A percentile compares a stretch with the other conserved stretches of the same genome.
Conservation (phyloP, 2,113 vertebrate species). For the Grammomys dolichurus region DNA sequence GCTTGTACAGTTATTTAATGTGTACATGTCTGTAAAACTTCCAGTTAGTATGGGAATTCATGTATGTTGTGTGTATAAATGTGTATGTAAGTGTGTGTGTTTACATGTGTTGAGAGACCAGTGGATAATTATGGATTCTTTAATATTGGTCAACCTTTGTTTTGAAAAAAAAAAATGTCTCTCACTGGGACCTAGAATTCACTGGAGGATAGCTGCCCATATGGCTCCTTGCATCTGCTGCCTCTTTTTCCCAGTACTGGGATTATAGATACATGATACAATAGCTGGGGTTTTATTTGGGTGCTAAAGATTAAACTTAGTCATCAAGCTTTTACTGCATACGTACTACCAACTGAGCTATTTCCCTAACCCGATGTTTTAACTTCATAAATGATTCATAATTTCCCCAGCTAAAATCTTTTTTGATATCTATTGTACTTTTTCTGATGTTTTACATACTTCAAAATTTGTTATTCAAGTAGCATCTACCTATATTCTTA, state of each 20-base stretch:
- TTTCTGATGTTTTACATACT: not conserved
- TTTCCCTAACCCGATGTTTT: not conserved
- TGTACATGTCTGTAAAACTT: not conserved
- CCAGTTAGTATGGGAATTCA: not conserved
- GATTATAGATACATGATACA: not conserved
- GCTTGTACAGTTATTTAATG: not conserved
- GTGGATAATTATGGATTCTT: not conserved
- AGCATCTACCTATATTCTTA: not conserved
- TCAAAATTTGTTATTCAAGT: not conserved
- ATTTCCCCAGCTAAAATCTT: not conserved
- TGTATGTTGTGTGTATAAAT: not conserved
- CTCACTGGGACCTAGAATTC: not conserved
- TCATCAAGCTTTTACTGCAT: not conserved
- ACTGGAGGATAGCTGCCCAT: accelerated
- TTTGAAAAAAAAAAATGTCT: not conserved
- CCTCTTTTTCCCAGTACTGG: not conserved
- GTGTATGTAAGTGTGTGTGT: not conserved
- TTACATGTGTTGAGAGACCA: not conserved
- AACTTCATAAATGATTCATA: not conserved
- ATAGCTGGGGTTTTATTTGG: not conserved
- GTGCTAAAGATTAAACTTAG: not conserved
- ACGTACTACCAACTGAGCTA: not conserved
- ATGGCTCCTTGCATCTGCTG: not conserved
- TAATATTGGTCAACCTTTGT: not conserved
- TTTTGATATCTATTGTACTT: not conserved